Conservation (phyloP, 1,140 invertebrate genomes). For the Lepidurus couesii region DNA sequence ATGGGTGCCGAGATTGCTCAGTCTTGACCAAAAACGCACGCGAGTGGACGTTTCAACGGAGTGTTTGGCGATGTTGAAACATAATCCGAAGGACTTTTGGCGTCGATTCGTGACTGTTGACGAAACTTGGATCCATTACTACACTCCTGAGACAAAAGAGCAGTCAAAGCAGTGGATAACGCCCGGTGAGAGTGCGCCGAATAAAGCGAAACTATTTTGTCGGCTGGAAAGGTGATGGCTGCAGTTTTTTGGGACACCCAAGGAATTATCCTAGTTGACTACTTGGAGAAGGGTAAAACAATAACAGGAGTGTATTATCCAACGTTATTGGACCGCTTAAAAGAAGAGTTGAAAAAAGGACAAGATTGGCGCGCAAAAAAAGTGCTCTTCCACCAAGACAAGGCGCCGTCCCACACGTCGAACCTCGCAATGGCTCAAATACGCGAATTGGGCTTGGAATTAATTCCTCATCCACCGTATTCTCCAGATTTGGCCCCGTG, state of each 20-base stretch:
- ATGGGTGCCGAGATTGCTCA: too few species aligned
- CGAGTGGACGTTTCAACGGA: conserved; percentile 28
- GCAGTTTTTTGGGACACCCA: conserved; percentile 41
- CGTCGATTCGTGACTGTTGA: conserved; percentile 42
- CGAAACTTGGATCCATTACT: conserved; percentile 45
- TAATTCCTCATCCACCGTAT: too few species aligned
- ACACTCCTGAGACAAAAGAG: conserved; percentile 41
- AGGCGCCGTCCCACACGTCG: too few species aligned
- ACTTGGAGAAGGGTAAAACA: conserved; percentile 36
- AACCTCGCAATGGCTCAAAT: neutral
- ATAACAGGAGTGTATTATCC: conserved; percentile 35
- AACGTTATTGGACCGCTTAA: conserved; percentile 34
- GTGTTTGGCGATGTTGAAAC: conserved; percentile 37
- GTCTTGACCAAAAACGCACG: too few species aligned
- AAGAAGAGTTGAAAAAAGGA: conserved; percentile 23
- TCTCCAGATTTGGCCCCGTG: too few species aligned
- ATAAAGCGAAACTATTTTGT: conserved; percentile 43
- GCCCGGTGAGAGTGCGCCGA: conserved; percentile 34
- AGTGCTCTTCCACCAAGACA: too few species aligned
- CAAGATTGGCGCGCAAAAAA: too few species aligned
- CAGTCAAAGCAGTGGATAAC: conserved; percentile 33
- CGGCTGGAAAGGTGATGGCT: conserved; percentile 42
- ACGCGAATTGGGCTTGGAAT: neutral
- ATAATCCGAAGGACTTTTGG: conserved; percentile 38
- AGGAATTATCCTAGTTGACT: conserved; percentile 39